Percentiles rank a stretch among this genome's conserved stretches.
Evolutionary conservation across 2,888 invertebrate species (phyloP).

Genomic region (Euplagia quadripunctaria): DNA sequence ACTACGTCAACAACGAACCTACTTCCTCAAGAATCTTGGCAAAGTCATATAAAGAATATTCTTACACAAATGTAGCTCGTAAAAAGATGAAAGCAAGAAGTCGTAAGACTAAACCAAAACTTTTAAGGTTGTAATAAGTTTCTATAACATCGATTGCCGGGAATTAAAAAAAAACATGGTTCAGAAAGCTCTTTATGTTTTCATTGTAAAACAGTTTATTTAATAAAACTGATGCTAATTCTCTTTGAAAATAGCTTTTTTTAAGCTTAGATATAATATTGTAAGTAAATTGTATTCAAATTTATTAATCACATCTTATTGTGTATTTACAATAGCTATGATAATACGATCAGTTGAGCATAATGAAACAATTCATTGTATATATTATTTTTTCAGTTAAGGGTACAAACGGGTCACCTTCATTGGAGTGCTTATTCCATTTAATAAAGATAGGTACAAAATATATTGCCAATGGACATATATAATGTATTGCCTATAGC

Average conservation of each 20-base stretch:
- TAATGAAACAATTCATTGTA: too few species aligned
- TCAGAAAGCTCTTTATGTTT: background rate
- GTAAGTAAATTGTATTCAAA: too few species aligned
- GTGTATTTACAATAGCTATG: too few species aligned
- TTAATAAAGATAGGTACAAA: too few species aligned
- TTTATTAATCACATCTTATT: too few species aligned
- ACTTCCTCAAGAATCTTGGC: conserved; percentile 21
- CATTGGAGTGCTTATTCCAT: too few species aligned
- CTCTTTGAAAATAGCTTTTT: background rate
- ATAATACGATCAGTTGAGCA: too few species aligned
- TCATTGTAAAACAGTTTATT: background rate
- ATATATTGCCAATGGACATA: too few species aligned
- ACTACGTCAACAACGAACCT: conserved; percentile 23
- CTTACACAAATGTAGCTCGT: conserved; percentile 2
- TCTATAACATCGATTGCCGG: background rate
- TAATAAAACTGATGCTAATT: background rate
- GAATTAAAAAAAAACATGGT: background rate
- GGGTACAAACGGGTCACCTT: too few species aligned
- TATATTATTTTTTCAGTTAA: too few species aligned
- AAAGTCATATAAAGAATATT: conserved; percentile 13
- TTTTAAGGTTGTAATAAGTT: background rate
- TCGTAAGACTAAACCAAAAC: background rate
- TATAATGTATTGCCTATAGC: background rate
- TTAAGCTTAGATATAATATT: background rate
- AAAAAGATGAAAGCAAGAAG: background rate